Base-by-base conservation (phyloP, 2,888 invertebrate genomes). In the Drosophila meridionalis region DNA sequence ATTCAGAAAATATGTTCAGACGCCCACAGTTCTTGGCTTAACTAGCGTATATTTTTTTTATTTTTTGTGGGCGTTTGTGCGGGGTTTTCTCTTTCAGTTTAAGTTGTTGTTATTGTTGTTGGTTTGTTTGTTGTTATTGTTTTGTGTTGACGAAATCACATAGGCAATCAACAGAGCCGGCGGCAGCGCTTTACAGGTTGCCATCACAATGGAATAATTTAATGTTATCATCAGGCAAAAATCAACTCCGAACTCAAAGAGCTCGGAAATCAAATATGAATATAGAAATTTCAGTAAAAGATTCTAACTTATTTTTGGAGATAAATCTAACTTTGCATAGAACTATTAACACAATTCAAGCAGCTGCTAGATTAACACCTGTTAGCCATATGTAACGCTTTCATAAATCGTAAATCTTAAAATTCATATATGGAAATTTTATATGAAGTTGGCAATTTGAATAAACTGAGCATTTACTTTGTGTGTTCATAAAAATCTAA, bases 1-100 rank as follows among this genome's bases (percentile, higher is more conserved):
- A 88, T 87, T 76, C 76, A 87, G 78, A 84, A 89, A 89, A 88
- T 89, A 85, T 87, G 81, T 80, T 84, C 80, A 76, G 78, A 89
- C 85, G 85, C 85, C 85, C 87, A 85, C 85, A 73, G 78, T 69
- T 74, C 75, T 66, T 66, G 40, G 48, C 53, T 40, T 57, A 45
- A 52, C 11, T 43, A 56, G 53, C 57, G 1, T 38, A 59, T 76
- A 69, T 78, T 70, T 48, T 57, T 11, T 84, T 11, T 30, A 61
- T 75, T 73, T 76, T 73, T 53, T 53, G 20, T 87, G 83, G 83
- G 83, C 83, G 82, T 82, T 52, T 75, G 53, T 75, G 60, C 58
- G 67, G 52, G 75, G 62, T 71, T 50, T 75, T 48, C 58, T 40
- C 61, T 61, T 61, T 50, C 63, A 8, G 48, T 38, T 48, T 43